A percentile compares a stretch with the other conserved stretches of the same genome.
These are phyloP conservation scores for Hippolais icterina DNA, from an alignment of 2,113 vertebrate species.

Conservation along the genomic window DNA sequence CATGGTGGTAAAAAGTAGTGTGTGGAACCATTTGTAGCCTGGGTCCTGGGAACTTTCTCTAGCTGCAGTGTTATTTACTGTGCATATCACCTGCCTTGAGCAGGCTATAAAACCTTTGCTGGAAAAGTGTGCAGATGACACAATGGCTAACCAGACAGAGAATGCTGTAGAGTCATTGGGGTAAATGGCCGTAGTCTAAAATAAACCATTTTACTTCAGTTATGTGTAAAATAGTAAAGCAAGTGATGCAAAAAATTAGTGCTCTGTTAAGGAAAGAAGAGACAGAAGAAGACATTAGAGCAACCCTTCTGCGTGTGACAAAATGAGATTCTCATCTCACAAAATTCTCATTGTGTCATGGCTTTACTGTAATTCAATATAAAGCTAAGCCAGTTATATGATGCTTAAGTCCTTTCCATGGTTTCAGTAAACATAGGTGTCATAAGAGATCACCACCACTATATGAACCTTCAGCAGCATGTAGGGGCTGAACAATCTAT, in stretches of 20 bases:
- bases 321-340: neutral
- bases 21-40: neutral
- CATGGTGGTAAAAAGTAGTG: neutral
- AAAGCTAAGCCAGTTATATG: neutral
- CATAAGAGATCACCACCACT: neutral
- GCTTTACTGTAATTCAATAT: neutral
- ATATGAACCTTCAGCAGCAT: neutral
- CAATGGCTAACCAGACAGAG: neutral
- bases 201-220: neutral
- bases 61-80: neutral
- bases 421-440: neutral
- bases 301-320: neutral
- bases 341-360: neutral
- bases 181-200: neutral
- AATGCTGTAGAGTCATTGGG: neutral
- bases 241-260: neutral
- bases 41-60: neutral
- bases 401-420: neutral
- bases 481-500: neutral
- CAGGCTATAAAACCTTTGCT: neutral
- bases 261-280: neutral
- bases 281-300: neutral
- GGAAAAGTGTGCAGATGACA: constrained; percentile 21
- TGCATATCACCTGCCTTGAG: neutral
- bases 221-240: neutral